These are phyloP conservation scores for Sepioteuthis lessoniana DNA, from an alignment of 2,888 invertebrate species.

Conservation along the genomic window DNA sequence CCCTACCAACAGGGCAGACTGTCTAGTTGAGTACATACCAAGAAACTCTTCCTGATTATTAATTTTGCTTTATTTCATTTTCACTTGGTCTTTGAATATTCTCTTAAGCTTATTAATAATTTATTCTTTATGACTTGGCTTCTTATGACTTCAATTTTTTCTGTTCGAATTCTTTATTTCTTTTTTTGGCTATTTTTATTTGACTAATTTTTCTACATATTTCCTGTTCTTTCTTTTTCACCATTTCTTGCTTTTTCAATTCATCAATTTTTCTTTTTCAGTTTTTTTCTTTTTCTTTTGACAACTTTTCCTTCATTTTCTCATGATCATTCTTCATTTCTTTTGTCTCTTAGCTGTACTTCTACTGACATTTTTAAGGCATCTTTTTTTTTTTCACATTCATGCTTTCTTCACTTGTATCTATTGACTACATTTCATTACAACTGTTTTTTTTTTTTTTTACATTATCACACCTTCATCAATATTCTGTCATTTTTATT, in stretches of 20 bases:
- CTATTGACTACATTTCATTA: too few species aligned
- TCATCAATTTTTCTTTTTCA: neutral
- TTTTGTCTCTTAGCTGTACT: neutral
- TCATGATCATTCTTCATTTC: neutral
- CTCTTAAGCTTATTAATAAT: neutral
- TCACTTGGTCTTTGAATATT: neutral
- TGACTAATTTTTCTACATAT: too few species aligned
- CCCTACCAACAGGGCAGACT: too few species aligned
- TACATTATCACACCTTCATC: too few species aligned
- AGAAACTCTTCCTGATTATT: too few species aligned
- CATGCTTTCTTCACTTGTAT: neutral
- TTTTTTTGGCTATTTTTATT: neutral
- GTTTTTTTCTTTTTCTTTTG: neutral
- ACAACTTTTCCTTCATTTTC: neutral
- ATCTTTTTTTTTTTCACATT: neutral
- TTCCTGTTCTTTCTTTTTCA: too few species aligned
- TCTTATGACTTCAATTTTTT: neutral
- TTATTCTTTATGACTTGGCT: neutral
- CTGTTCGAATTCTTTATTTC: neutral
- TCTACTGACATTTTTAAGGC: neutral
- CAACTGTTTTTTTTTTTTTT: neutral
- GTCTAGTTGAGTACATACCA: too few species aligned
- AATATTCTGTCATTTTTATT: too few species aligned
- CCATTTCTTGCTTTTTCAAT: too few species aligned
- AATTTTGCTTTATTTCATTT: neutral